Base-by-base conservation (phyloP, 2,888 invertebrate species). In the Drosophila cognata region DNA sequence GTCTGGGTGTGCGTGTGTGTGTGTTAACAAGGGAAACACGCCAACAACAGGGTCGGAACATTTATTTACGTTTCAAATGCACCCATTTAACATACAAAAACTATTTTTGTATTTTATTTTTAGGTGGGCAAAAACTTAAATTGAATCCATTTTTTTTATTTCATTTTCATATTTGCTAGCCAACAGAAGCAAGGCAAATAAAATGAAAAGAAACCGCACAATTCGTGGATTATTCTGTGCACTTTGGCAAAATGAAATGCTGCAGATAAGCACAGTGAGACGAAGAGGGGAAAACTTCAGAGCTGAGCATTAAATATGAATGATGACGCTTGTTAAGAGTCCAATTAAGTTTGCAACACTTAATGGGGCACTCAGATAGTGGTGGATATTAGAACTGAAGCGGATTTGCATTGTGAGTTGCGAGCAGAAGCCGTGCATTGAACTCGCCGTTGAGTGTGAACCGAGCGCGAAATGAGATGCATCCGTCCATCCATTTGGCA, bases 41-140 rank as follows among this genome's bases (percentile, higher is more conserved):
- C 6, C 43, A 46, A 21, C 31, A 58, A 50, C 13, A 28, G 66
- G 56, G 66, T 64, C 43, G 62, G 35, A 55, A 71, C 77, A 75
- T 82, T 76, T 83, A 84, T 84, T 82, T 84, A 88, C 82, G 82
- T 78, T 87, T 71, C 78, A 74, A 89, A 81, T 84, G 70, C 82
- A 89, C 68, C 52, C 59, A 71, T 35, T 35, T 25, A 73, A 74
- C 58, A 77, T 60, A 65, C 65, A 81, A 69, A 64, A 67, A 43
- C 21, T 57, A 57, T 57, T 43, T 57, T 63, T 59, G 33, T 56
- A 48, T 59, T 63, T 83, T 72, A 81, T 84, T 70, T 74, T 79
- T 53, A 76, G 76, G 57, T 79, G 80, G 58, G 35, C 76, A 35
- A 84, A 81, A 80, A 62, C 62, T 70, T 59, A 55, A 71, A 80